A percentile compares a stretch with the other conserved stretches of the same genome.
Conservation (phyloP, 2,113 vertebrate species). For the Toxostoma redivivum region DNA sequence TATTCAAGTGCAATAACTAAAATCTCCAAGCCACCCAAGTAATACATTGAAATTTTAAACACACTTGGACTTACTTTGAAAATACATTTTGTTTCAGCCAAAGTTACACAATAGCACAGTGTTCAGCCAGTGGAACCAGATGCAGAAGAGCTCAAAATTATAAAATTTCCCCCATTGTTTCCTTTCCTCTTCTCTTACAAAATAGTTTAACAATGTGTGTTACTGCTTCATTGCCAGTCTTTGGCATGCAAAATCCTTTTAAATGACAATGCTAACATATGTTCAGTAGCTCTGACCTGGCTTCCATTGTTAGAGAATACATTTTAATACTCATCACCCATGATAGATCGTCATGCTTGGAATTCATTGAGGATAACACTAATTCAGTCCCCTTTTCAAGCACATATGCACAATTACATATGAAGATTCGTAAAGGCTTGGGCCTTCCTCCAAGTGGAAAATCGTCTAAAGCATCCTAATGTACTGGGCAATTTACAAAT, state of each 20-base stretch:
- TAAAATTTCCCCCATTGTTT: background rate
- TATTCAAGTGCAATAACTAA: background rate
- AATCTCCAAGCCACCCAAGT: background rate
- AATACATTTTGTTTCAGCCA: background rate
- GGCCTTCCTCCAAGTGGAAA: background rate
- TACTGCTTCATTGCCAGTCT: background rate
- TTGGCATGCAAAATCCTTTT: background rate
- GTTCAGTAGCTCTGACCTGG: background rate
- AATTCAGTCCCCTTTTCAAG: background rate
- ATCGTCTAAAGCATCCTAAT: background rate
- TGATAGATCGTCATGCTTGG: background rate
- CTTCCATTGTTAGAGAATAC: background rate
- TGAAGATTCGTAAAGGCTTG: accelerated
- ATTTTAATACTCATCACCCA: background rate
- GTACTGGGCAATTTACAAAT: background rate
- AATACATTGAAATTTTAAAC: background rate
- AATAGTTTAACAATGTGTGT: background rate
- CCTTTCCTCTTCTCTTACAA: background rate
- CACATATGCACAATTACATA: background rate
- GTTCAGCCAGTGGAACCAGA: background rate
- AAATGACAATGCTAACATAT: slow-evolving; percentile 33
- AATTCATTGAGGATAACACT: background rate
- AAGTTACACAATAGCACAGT: background rate
- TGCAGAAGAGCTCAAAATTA: background rate
- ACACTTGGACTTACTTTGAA: background rate